Base-by-base conservation (phyloP, 2,797 vertebrate genomes). In the Brachymystax lenok region DNA sequence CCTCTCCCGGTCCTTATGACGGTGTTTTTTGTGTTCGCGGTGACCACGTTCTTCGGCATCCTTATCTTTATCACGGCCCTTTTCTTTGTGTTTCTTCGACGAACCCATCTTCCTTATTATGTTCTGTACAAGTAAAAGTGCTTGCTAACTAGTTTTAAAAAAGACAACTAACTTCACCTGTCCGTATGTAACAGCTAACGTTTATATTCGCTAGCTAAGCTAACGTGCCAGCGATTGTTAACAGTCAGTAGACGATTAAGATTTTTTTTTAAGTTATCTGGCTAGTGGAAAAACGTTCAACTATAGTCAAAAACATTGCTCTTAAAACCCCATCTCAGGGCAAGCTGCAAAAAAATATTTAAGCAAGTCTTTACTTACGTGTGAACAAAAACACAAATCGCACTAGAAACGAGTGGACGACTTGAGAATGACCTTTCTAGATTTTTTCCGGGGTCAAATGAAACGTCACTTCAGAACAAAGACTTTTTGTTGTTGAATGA, bases 11-110 rank as follows among this genome's bases (percentile, higher is more conserved):
- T 95, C 94, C 87, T 95, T 96, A 75, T 96, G 96, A 73, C 96
- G 95, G 87, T 97, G 96, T 75, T 97, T 97, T 84, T 97, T 97
- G 75, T 97, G 97, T 17, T 98, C 96, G 0, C 96, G 93, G 71
- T 96, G 96, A 14, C 40, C 40, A 46, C 96, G 93, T 0, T 95
- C 95, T 16, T 95, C 95, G 0, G 91, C 93, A 61, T 46, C 40
- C 40, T 46, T 46, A 12, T 95, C 95, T 72, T 94, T 93, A 59
- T 96, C 97, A 19, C 95, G 94, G 56, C 92, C 93, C 79, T 96
- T 96, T 69, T 97, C 96, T 81, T 96, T 97, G 82, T 97, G 96
- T 87, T 98, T 97, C 89, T 98, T 98, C 0, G 96, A 97, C 2
- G 97, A 97, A 0, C 97, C 96, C 97, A 98, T 98, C 17, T 61